Evolutionary conservation across 64 coral and sea anemone genomes (phyloP).

Genomic region (Actinia tenebrosa): DNA sequence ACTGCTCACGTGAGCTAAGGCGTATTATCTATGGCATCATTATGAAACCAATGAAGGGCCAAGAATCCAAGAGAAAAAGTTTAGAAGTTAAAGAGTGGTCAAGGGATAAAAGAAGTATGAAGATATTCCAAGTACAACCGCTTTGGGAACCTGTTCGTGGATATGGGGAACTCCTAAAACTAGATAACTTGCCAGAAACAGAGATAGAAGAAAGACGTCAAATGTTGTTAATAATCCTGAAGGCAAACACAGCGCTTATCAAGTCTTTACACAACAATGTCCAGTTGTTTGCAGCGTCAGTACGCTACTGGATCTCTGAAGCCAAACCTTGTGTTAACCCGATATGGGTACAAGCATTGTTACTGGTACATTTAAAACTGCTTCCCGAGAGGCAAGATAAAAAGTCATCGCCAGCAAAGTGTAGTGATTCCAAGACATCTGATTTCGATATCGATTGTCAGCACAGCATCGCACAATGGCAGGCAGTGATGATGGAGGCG

Average conservation of each 20-base stretch:
- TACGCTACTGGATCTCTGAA: slow-evolving; percentile 37
- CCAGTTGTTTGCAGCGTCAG: slow-evolving; percentile 44
- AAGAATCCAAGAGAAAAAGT: neutral
- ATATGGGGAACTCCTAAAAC: slow-evolving; percentile 24
- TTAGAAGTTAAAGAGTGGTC: slow-evolving; percentile 39
- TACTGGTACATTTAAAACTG: neutral
- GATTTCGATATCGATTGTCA: neutral
- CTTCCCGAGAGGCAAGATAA: neutral
- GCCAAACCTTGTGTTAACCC: slow-evolving; percentile 32
- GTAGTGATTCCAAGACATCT: neutral
- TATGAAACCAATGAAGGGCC: neutral
- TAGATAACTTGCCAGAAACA: slow-evolving; percentile 18
- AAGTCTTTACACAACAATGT: slow-evolving; percentile 16
- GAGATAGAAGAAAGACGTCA: slow-evolving; percentile 11
- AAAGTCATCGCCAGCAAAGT: too few species aligned
- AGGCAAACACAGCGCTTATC: slow-evolving; percentile 13
- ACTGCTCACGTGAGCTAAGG: slow-evolving; percentile 44
- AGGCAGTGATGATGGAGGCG: slow-evolving; percentile 56
- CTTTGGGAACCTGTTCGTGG: neutral
- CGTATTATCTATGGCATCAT: slow-evolving; percentile 47
- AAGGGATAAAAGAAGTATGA: slow-evolving; percentile 26
- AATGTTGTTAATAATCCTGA: slow-evolving; percentile 30
- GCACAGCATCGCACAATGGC: slow-evolving; percentile 85
- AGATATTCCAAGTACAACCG: slow-evolving; percentile 19
- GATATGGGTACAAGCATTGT: slow-evolving; percentile 20